These are phyloP conservation scores for Leucoraja erinaceus DNA, from an alignment of 2,113 vertebrate species.

Conservation along the genomic window DNA sequence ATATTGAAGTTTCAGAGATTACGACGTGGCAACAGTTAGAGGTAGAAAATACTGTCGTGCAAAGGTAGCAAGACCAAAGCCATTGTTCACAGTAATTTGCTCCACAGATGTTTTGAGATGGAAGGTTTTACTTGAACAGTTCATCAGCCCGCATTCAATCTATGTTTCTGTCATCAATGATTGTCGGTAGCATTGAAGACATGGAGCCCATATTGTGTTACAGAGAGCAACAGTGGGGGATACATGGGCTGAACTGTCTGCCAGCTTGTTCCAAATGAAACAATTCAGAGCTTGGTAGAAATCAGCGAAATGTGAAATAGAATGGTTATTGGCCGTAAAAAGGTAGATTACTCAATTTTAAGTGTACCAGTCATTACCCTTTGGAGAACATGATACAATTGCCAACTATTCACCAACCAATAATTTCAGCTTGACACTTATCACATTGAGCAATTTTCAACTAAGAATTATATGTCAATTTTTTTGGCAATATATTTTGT, in stretches of 20 bases:
- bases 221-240: background rate
- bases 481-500: no score
- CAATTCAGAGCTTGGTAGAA: conserved; percentile 16
- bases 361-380: background rate
- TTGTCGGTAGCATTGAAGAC: background rate
- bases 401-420: background rate
- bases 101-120: conserved; percentile 9
- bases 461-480: background rate
- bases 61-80: background rate
- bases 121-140: background rate
- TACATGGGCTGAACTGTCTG: background rate
- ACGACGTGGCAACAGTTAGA: background rate
- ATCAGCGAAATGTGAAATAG: conserved; percentile 21
- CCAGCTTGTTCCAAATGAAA: conserved; percentile 20
- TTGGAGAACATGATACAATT: background rate
- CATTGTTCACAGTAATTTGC: background rate
- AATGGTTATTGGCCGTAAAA: background rate
- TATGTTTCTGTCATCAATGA: background rate
- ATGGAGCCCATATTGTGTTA: background rate
- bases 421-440: background rate
- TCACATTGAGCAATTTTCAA: background rate
- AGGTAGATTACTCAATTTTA: conserved; percentile 11
- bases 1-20: background rate
- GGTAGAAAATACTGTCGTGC: background rate
- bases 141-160: background rate